Evolutionary conservation across 2,888 invertebrate species (phyloP).

Genomic region (Leptopilina myrica): DNA sequence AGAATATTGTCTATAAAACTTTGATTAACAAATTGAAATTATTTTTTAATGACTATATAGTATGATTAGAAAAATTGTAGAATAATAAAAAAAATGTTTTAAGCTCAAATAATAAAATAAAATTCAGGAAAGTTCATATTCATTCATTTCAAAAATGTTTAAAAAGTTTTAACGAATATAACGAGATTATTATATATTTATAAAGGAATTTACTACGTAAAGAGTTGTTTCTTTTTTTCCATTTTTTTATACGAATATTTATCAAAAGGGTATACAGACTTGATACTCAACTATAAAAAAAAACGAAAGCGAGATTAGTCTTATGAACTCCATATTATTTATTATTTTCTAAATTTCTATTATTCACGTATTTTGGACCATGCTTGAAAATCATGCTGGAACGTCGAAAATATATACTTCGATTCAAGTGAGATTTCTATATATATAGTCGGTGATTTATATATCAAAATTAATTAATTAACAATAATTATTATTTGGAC

Average conservation of each 20-base stretch:
- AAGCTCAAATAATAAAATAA: not conserved
- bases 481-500: not conserved
- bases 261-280: constrained; percentile 18
- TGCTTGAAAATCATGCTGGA: constrained; percentile 34
- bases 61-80: not conserved
- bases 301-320: constrained; percentile 15
- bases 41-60: too few species aligned
- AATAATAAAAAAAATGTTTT: not conserved
- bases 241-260: constrained; percentile 21
- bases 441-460: constrained; percentile 1
- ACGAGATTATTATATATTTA: too few species aligned
- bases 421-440: constrained; percentile 11
- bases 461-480: not conserved
- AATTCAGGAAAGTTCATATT: too few species aligned
- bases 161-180: not conserved
- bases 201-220: not conserved
- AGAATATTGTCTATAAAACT: too few species aligned
- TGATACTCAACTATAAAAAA: constrained; percentile 25
- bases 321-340: not conserved
- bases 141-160: not conserved
- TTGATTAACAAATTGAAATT: too few species aligned
- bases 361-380: constrained; percentile 20
- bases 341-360: constrained; percentile 24
- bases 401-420: not conserved
- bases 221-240: not conserved